Conservation (phyloP, 2,113 vertebrate species). For the Engraulis encrasicolus region DNA sequence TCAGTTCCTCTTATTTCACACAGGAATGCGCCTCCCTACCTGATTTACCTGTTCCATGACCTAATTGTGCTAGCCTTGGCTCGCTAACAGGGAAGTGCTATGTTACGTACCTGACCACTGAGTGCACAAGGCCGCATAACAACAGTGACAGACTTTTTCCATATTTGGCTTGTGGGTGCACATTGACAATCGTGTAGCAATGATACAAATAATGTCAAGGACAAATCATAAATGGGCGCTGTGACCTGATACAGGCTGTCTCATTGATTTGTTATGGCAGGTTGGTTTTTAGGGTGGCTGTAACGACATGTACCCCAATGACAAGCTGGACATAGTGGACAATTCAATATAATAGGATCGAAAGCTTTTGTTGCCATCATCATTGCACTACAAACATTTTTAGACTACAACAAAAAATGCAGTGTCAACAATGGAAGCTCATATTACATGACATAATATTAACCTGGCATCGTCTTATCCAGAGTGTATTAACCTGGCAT, state of each 20-base stretch:
- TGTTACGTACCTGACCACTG: neutral
- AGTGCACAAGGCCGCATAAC: neutral
- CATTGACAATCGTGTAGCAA: neutral
- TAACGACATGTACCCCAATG: too few species aligned
- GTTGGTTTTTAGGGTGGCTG: neutral
- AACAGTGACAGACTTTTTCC: neutral
- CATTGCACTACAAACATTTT: too few species aligned
- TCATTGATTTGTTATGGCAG: slow-evolving; percentile 45
- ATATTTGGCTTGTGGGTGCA: neutral
- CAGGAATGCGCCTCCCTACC: neutral
- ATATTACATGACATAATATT: too few species aligned
- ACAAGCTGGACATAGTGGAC: neutral
- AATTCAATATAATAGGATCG: too few species aligned
- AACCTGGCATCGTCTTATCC: too few species aligned
- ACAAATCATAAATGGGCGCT: neutral
- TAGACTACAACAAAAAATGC: too few species aligned
- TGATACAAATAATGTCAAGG: slow-evolving; percentile 3
- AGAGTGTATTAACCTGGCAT: too few species aligned
- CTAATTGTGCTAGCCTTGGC: neutral
- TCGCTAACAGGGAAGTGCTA: neutral
- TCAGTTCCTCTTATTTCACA: neutral
- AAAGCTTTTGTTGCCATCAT: too few species aligned
- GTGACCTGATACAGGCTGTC: slow-evolving; percentile 33
- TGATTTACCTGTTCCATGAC: slow-evolving; percentile 1
- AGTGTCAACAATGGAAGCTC: too few species aligned